Evolutionary conservation across 2,113 vertebrate genomes (phyloP).

Genomic region (Planiliza haematocheilus): DNA sequence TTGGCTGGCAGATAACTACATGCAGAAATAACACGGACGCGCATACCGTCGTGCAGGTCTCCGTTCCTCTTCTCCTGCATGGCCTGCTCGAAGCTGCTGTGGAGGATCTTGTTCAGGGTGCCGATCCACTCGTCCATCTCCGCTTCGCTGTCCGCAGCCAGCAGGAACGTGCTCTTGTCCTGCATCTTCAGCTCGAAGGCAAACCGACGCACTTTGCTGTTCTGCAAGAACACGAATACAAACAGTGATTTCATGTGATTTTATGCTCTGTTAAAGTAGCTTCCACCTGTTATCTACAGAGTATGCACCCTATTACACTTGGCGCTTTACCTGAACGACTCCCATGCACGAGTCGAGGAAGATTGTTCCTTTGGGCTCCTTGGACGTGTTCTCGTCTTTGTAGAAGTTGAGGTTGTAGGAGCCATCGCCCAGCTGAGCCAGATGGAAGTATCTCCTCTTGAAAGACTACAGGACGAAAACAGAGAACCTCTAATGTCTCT

Average conservation of each 20-base stretch:
- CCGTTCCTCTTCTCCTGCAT: constrained; percentile 97
- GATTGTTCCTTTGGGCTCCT: constrained; percentile 99
- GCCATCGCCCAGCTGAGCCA: constrained; percentile 96
- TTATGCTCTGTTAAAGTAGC: too few relatives aligned
- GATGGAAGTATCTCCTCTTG: constrained; percentile 98
- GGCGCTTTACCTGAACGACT: constrained; percentile 91
- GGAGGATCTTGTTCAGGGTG: constrained; percentile 95
- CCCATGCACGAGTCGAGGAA: constrained; percentile 99
- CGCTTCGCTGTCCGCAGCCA: constrained; percentile 93
- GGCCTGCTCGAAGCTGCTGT: constrained; percentile 94
- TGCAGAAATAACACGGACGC: too few relatives aligned
- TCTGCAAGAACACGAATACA: constrained; percentile 78
- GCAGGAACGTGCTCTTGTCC: constrained; percentile 95
- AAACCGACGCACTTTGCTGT: constrained; percentile 95
- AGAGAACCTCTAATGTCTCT: neutral
- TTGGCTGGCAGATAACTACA: too few relatives aligned
- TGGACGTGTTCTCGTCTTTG: constrained; percentile 98
- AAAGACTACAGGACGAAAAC: constrained; percentile 87
- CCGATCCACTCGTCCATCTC: constrained; percentile 99
- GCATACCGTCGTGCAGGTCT: constrained; percentile 91
- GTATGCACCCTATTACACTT: too few relatives aligned
- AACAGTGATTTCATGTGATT: constrained; percentile 1
- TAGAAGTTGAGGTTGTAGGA: constrained; percentile 99
- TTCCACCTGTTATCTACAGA: too few relatives aligned
- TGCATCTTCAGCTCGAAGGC: constrained; percentile 99